phyloP scores from a whole-genome alignment of 2,797 vertebrate species.

The Sebastes iracundus region DNA sequence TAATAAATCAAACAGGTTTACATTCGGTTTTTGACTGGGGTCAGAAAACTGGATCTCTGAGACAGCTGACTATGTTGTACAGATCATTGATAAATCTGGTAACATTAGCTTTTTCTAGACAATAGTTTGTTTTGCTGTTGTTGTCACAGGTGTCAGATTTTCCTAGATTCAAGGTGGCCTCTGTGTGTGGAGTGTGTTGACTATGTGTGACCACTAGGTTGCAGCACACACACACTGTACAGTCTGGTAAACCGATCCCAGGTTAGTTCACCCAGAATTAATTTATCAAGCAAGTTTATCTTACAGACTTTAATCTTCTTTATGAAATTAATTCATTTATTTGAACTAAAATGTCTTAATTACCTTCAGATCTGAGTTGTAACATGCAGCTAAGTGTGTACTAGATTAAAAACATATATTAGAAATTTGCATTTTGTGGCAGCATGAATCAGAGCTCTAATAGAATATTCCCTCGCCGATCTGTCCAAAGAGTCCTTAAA shows the following conservation, averaged over 20 bases:
- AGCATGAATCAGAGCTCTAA: neutral
- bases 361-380: neutral
- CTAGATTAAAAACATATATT: neutral
- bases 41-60: neutral
- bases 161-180: neutral
- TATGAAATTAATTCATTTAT: neutral
- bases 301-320: neutral
- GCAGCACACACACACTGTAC: neutral
- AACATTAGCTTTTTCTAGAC: neutral
- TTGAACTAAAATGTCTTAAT: neutral
- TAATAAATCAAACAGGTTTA: neutral
- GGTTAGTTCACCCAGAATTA: neutral
- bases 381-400: neutral
- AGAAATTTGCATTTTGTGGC: neutral
- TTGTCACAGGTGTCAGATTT: neutral
- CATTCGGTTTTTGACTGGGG: no score
- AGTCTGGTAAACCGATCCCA: neutral
- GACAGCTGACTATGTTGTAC: neutral
- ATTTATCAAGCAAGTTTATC: neutral
- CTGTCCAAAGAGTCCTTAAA: neutral
- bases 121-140: neutral
- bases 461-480: neutral
- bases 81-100: neutral
- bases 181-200: neutral
- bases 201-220: conserved; percentile 16